Evolutionary conservation across 2,888 invertebrate species (phyloP).

Genomic region (Eupeodes latifasciatus): DNA sequence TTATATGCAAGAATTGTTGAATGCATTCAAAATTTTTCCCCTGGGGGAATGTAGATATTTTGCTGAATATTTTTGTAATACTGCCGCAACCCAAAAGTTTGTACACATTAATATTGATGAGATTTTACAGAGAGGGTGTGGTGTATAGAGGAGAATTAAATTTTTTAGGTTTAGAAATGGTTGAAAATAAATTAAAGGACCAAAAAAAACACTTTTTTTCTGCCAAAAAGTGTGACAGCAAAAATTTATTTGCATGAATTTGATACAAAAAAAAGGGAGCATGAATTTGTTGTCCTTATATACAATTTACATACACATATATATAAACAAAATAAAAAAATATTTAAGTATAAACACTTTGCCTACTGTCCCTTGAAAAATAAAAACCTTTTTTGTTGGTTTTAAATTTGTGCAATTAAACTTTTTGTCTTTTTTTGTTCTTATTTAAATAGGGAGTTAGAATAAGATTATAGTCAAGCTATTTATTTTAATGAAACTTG

Average conservation of each 20-base stretch:
- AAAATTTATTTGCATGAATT: constrained; percentile 19
- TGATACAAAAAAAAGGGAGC: background rate
- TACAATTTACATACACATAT: background rate
- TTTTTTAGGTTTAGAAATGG: constrained; percentile 1
- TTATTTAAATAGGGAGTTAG: too few species aligned
- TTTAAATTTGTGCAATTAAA: too few species aligned
- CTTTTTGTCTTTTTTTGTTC: too few species aligned
- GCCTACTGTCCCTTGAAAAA: too few species aligned
- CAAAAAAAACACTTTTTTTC: constrained; percentile 1
- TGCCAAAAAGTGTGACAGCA: background rate
- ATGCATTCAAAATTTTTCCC: constrained; percentile 32
- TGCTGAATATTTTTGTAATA: too few species aligned
- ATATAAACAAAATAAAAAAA: background rate
- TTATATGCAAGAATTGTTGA: constrained; percentile 45
- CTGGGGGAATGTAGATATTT: background rate
- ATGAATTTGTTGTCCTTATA: background rate
- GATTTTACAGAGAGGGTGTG: background rate
- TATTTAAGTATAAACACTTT: background rate
- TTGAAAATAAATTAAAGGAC: constrained; percentile 16
- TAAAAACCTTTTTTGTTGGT: too few species aligned
- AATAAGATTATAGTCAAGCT: too few species aligned
- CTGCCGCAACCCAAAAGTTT: constrained; percentile 5
- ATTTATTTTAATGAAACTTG: too few species aligned
- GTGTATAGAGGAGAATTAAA: background rate
- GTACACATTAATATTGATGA: constrained; percentile 33